These are phyloP conservation scores for Camponotus vicinus DNA, from an alignment of 1,140 invertebrate genomes.

Conservation along the genomic window DNA sequence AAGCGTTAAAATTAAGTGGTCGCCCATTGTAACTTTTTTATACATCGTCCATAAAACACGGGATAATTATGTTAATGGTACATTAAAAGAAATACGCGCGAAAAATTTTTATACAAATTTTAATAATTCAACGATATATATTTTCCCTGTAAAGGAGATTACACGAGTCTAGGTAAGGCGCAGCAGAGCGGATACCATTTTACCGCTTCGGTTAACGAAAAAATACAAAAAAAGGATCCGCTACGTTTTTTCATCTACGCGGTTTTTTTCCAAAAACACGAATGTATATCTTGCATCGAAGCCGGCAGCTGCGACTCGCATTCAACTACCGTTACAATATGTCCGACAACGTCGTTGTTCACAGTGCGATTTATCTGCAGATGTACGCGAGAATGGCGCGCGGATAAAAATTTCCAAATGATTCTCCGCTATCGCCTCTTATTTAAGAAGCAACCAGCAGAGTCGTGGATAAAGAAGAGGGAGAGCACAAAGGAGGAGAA, in stretches of 20 bases:
- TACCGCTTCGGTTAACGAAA: neutral
- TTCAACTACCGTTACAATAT: slow-evolving; percentile 39
- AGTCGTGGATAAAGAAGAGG: neutral
- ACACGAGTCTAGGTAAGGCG: neutral
- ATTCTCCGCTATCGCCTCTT: slow-evolving; percentile 12
- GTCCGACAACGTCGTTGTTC: slow-evolving; percentile 51
- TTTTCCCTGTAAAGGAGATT: neutral
- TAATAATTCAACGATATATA: neutral
- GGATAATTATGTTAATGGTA: neutral
- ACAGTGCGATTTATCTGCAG: slow-evolving; percentile 44
- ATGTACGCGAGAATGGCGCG: neutral
- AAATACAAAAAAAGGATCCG: neutral
- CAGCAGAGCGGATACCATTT: neutral
- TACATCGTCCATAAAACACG: neutral
- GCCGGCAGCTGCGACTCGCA: slow-evolving; percentile 28
- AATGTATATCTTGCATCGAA: slow-evolving; percentile 9
- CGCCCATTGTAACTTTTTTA: neutral
- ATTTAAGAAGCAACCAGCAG: slow-evolving; percentile 39
- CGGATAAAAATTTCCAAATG: slow-evolving; percentile 46
- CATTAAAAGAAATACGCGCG: neutral
- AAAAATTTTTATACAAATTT: neutral
- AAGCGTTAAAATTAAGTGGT: neutral
- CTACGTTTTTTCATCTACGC: neutral
- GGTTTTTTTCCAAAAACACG: neutral
- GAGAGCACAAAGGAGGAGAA: slow-evolving; percentile 18